These are phyloP conservation scores for Coregonus ussuriensis DNA, from an alignment of 2,797 vertebrate genomes.

Conservation along the genomic window DNA sequence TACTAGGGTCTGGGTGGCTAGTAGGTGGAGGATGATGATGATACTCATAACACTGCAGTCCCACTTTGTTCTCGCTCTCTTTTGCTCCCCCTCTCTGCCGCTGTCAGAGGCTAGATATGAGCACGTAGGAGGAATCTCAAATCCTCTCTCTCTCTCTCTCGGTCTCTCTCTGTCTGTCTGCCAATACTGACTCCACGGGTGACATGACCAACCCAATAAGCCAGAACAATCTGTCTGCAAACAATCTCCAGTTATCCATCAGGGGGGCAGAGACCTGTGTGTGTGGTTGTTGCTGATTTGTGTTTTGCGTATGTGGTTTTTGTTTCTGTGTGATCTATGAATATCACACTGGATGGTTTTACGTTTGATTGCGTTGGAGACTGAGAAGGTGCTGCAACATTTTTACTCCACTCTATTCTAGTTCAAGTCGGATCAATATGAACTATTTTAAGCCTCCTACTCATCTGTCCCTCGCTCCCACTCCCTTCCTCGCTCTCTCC, in stretches of 20 bases:
- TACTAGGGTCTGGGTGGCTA: neutral
- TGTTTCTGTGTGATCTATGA: constrained; percentile 7
- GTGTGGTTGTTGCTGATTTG: neutral
- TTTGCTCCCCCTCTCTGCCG: constrained; percentile 1
- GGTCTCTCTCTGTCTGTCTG: neutral
- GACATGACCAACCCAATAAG: constrained; percentile 12
- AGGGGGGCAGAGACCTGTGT: neutral
- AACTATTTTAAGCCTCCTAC: constrained; percentile 40
- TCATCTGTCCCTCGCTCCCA: too few species aligned
- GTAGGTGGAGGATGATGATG: neutral
- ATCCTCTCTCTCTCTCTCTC: constrained; percentile 26
- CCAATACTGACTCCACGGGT: constrained; percentile 17
- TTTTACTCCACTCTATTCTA: constrained; percentile 23
- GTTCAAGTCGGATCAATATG: constrained; percentile 44
- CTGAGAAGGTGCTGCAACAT: neutral
- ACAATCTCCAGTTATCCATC: constrained; percentile 5
- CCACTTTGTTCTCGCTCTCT: constrained; percentile 2
- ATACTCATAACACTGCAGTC: neutral
- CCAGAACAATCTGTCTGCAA: constrained; percentile 2
- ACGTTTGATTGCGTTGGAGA: too few species aligned
- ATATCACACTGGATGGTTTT: too few species aligned
- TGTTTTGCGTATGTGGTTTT: too few species aligned
- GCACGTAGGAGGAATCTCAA: constrained; percentile 41
- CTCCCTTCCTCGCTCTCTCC: too few species aligned
- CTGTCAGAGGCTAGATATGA: constrained; percentile 37